These are phyloP conservation scores for Aethes cnicana DNA, from an alignment of 2,888 invertebrate genomes.

Conservation along the genomic window DNA sequence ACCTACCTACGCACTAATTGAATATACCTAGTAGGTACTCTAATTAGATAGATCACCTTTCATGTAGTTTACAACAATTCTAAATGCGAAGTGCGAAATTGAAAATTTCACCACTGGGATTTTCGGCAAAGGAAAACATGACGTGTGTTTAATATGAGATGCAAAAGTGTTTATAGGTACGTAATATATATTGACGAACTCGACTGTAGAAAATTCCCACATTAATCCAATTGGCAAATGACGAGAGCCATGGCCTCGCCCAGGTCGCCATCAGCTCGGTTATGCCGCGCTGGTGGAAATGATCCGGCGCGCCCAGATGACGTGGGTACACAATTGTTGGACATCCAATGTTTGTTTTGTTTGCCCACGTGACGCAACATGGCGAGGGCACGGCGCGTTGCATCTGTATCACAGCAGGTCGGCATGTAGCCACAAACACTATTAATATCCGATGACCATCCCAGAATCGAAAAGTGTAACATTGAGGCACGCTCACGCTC, in stretches of 20 bases:
- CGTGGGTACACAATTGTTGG: slow-evolving; percentile 60
- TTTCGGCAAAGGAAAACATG: too few relatives aligned
- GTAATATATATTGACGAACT: too few relatives aligned
- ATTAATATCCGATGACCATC: slow-evolving; percentile 46
- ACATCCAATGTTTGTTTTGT: slow-evolving; percentile 50
- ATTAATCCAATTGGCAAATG: neutral
- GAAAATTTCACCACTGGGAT: too few relatives aligned
- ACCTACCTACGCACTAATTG: too few relatives aligned
- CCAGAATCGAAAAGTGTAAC: slow-evolving; percentile 31
- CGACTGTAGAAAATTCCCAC: too few relatives aligned
- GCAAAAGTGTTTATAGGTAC: too few relatives aligned
- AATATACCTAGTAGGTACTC: too few relatives aligned
- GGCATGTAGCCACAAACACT: slow-evolving; percentile 35
- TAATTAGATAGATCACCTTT: too few relatives aligned
- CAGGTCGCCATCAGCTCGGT: slow-evolving; percentile 5
- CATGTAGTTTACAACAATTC: too few relatives aligned
- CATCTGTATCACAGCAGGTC: slow-evolving; percentile 42
- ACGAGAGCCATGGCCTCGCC: slow-evolving; percentile 30
- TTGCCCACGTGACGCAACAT: slow-evolving; percentile 53
- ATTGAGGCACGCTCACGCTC: slow-evolving; percentile 12
- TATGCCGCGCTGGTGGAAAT: slow-evolving; percentile 46
- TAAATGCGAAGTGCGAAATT: too few relatives aligned
- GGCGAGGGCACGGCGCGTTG: slow-evolving; percentile 51
- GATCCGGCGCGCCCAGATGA: slow-evolving; percentile 61
- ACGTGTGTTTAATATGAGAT: too few relatives aligned